These are phyloP conservation scores for Erebia epiphron DNA, from an alignment of 2,888 invertebrate genomes.

Conservation along the genomic window DNA sequence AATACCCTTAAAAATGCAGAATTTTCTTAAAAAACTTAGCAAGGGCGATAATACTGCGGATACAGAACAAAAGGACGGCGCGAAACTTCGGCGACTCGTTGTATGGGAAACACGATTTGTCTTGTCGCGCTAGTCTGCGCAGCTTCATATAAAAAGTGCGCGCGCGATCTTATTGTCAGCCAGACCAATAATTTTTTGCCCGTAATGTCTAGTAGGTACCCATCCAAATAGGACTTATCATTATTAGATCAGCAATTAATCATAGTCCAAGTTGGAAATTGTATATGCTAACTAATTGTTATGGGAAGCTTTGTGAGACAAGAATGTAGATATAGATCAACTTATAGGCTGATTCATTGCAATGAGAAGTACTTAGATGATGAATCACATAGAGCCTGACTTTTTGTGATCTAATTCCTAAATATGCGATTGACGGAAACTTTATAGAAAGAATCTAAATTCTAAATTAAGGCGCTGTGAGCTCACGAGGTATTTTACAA, in stretches of 20 bases:
- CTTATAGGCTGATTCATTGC: neutral
- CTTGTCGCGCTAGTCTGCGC: too few relatives aligned
- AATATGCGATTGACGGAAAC: neutral
- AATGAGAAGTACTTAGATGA: slow-evolving; percentile 12
- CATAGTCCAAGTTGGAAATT: slow-evolving; percentile 1
- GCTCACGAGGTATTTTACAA: too few relatives aligned
- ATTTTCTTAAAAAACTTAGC: too few relatives aligned
- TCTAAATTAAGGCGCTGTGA: too few relatives aligned
- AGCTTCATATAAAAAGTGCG: neutral
- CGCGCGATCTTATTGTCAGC: too few relatives aligned
- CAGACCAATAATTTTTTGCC: too few relatives aligned
- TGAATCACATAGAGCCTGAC: neutral
- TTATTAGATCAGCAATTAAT: slow-evolving; percentile 9
- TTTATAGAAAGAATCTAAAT: too few relatives aligned
- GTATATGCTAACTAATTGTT: slow-evolving; percentile 11
- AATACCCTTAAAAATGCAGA: too few relatives aligned
- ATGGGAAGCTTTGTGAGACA: slow-evolving; percentile 10
- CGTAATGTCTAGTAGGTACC: neutral
- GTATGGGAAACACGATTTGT: too few relatives aligned
- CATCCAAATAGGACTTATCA: neutral
- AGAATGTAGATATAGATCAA: slow-evolving; percentile 14
- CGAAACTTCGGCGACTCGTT: too few relatives aligned
- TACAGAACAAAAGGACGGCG: too few relatives aligned
- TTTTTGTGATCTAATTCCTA: neutral
- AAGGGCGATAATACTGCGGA: too few relatives aligned